A percentile compares a stretch with the other conserved stretches of the same genome.
phyloP scores from a whole-genome alignment of 1,140 invertebrate genomes.

The Lepidurus apus region DNA sequence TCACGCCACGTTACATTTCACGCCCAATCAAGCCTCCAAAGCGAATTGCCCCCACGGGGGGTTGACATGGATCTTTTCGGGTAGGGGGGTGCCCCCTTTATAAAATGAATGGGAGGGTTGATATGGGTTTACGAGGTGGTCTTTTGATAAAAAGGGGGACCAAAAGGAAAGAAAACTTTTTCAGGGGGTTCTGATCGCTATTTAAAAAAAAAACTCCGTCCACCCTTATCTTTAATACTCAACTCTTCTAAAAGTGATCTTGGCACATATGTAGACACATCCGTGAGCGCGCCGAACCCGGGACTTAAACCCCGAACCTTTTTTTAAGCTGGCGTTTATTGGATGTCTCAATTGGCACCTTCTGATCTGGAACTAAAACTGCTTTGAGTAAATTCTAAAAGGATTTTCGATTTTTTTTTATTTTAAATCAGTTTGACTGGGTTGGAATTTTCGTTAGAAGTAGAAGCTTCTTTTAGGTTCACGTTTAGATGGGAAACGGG shows the following conservation, averaged over 20 bases:
- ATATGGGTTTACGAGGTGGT: constrained; percentile 9
- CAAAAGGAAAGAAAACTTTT: not conserved
- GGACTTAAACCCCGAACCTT: not conserved
- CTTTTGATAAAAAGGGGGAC: not conserved
- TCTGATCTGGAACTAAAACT: not conserved
- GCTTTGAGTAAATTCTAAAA: not conserved
- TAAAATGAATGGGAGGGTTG: not conserved
- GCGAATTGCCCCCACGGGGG: not conserved
- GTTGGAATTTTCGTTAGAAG: too few relatives aligned
- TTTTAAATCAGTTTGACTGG: too few relatives aligned
- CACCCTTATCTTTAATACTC: constrained; percentile 16
- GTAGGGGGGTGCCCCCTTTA: not conserved
- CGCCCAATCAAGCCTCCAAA: constrained; percentile 18
- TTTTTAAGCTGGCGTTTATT: constrained; percentile 19
- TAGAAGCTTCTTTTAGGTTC: too few relatives aligned
- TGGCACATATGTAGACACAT: not conserved
- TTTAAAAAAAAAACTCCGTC: not conserved
- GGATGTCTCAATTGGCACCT: constrained; percentile 10
- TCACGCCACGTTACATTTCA: constrained; percentile 21
- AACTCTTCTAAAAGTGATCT: constrained; percentile 8
- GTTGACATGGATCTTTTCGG: constrained; percentile 12
- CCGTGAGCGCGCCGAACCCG: too few relatives aligned
- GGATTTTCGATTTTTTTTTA: too few relatives aligned
- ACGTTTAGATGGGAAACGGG: too few relatives aligned
- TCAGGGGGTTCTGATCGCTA: not conserved